Conservation (phyloP, 2,888 invertebrate genomes). For the Adelognathus sp. region DNA sequence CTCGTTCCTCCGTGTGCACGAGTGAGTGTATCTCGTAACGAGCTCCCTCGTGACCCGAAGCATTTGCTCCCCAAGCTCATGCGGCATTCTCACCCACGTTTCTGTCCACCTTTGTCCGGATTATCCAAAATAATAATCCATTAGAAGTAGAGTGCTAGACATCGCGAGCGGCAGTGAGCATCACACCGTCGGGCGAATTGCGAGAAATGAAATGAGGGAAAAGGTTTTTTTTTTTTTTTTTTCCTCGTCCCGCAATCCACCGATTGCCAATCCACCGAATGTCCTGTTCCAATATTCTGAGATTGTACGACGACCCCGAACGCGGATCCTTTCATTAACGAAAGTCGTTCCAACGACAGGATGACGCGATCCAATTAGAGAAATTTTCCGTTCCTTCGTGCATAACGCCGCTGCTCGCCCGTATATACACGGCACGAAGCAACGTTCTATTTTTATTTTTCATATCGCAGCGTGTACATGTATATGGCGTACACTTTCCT, state of each 20-base stretch:
- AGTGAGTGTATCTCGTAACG: slow-evolving; percentile 46
- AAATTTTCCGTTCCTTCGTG: slow-evolving; percentile 72
- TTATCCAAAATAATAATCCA: slow-evolving; percentile 53
- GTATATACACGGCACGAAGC: not conserved
- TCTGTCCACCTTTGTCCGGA: not conserved
- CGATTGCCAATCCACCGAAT: slow-evolving; percentile 19
- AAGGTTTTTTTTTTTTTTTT: no score
- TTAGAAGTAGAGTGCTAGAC: slow-evolving; percentile 24
- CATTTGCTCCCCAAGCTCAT: not conserved
- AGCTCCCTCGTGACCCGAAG: slow-evolving; percentile 49
- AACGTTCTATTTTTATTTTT: not conserved
- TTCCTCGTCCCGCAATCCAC: slow-evolving; percentile 6
- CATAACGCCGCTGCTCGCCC: slow-evolving; percentile 23
- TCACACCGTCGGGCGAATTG: slow-evolving; percentile 3
- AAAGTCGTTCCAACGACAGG: slow-evolving; percentile 74
- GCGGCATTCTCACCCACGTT: not conserved
- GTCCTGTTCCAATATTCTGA: slow-evolving; percentile 49
- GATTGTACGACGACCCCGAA: slow-evolving; percentile 40
- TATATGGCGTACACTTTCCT: not conserved
- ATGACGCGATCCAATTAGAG: slow-evolving; percentile 77
- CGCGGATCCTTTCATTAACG: slow-evolving; percentile 66
- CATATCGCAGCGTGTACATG: not conserved
- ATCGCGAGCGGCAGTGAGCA: not conserved
- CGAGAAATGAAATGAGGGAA: not conserved
- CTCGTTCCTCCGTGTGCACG: not conserved